A percentile compares a stretch with the other conserved stretches of the same genome.
These are phyloP conservation scores for Scelioninae gen. 1 DNA, from an alignment of 2,888 invertebrate species.

Conservation along the genomic window DNA sequence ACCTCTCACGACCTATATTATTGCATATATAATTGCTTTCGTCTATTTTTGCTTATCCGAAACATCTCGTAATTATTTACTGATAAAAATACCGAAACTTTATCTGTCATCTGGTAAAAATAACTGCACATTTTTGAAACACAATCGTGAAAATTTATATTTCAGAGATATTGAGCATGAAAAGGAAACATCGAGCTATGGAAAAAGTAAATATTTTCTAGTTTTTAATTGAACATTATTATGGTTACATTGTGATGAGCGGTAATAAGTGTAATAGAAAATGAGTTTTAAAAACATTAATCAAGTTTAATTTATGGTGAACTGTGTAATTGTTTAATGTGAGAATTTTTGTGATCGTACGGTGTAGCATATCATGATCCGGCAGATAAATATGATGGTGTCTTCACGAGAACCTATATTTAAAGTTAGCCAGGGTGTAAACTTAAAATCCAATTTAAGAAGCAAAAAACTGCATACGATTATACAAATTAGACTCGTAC, in stretches of 20 bases:
- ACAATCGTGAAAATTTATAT: background rate
- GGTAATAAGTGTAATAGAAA: background rate
- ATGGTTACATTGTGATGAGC: no score
- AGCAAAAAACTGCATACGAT: constrained; percentile 40
- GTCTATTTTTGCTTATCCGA: constrained; percentile 43
- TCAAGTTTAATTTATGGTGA: constrained; percentile 8
- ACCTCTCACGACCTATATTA: constrained; percentile 62
- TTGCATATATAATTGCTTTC: constrained; percentile 39
- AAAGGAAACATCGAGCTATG: no score
- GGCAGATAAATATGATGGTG: constrained; percentile 3
- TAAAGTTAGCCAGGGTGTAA: constrained; percentile 24
- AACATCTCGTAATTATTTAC: constrained; percentile 15
- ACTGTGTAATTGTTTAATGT: constrained; percentile 15
- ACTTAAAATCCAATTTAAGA: constrained; percentile 35
- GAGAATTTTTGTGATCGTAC: constrained; percentile 15
- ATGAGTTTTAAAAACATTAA: background rate
- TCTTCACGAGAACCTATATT: constrained; percentile 16
- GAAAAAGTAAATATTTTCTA: no score
- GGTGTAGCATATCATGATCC: background rate
- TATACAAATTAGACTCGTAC: constrained; percentile 54
- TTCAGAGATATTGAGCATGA: background rate
- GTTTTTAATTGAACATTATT: no score
- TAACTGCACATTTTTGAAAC: no score
- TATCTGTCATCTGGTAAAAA: background rate
- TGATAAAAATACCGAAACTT: background rate